Base-by-base conservation (phyloP, 2,113 vertebrate species). In the Euleptes europaea region DNA sequence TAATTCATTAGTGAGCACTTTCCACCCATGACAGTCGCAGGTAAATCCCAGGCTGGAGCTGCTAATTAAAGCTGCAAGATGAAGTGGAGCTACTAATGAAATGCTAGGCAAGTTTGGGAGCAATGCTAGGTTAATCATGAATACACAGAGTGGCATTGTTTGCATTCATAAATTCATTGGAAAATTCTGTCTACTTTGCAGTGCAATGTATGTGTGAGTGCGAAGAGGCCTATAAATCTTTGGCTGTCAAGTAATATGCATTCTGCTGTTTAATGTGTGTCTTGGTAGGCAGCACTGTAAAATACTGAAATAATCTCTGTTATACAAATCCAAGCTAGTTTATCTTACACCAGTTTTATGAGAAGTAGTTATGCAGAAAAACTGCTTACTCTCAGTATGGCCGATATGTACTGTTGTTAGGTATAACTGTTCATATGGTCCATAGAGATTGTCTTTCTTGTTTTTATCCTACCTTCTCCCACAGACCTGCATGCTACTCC, bases 1-100 rank as follows among this genome's bases (percentile, higher is more conserved):
- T 94, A 95, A 95, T 94, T 94, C 89, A 94, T 93, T 83, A 93
- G 74, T 65, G 81, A 10, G 42, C 81, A 74, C 89, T 93, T 91
- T 81, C 88, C 89, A 94, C 85, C 91, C 86, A 47, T 83, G 91
- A 78, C 81, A 92, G 80, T 15, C 87, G 54, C 14, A 80, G 88
- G 93, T 94, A 89, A 92, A 94, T 91, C 89, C 90, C 87, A 89
- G 80, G 9, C 80, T 75, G 87, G 71, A 88, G 88, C 84, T 81
- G 80, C 82, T 94, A 94, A 95, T 94, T 93, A 87, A 91, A 94
- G 89, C 44, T 89, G 87, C 35, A 14, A 75, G 84, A 90, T 91
- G 84, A 92, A 94, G 89, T 79, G 69, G 78, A 90, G 90, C 83
- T 82, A 8, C 83, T 92, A 90, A 91, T 80, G 81, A 93, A 92